These are phyloP conservation scores for Macrosiphum euphorbiae DNA, from an alignment of 2,888 invertebrate species.

Conservation along the genomic window DNA sequence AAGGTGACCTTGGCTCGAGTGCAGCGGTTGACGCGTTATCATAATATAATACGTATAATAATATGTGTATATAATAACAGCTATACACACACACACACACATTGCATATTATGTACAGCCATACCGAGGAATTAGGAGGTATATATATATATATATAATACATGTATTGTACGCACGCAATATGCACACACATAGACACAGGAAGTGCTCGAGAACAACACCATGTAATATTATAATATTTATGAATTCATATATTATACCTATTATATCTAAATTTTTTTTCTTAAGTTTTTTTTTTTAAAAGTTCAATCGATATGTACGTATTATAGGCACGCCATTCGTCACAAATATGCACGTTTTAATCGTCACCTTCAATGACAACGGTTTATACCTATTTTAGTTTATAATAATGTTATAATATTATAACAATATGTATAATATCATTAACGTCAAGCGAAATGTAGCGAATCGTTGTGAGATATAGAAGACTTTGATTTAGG, in stretches of 20 bases:
- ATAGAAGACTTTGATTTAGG: neutral
- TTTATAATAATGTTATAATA: neutral
- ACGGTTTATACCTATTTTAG: neutral
- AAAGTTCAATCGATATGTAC: neutral
- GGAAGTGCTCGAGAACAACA: constrained; percentile 27
- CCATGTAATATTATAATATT: constrained; percentile 14
- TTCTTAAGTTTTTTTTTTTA: neutral
- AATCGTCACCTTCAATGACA: neutral
- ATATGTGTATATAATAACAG: neutral
- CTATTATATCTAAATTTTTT: neutral
- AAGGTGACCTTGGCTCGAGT: constrained; percentile 56
- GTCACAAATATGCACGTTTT: neutral
- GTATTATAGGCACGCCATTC: neutral
- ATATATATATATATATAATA: neutral
- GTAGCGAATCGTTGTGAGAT: neutral
- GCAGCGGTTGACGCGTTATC: constrained; percentile 56
- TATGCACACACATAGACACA: neutral
- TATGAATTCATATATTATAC: neutral
- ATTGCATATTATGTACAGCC: too few relatives aligned
- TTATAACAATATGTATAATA: neutral
- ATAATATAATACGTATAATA: constrained; percentile 14
- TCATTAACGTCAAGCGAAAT: neutral
- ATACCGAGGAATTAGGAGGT: neutral
- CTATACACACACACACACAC: neutral
- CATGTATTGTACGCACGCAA: neutral